Base-by-base conservation (phyloP, 2,888 invertebrate species). In the Caenorhabditis sp. region DNA sequence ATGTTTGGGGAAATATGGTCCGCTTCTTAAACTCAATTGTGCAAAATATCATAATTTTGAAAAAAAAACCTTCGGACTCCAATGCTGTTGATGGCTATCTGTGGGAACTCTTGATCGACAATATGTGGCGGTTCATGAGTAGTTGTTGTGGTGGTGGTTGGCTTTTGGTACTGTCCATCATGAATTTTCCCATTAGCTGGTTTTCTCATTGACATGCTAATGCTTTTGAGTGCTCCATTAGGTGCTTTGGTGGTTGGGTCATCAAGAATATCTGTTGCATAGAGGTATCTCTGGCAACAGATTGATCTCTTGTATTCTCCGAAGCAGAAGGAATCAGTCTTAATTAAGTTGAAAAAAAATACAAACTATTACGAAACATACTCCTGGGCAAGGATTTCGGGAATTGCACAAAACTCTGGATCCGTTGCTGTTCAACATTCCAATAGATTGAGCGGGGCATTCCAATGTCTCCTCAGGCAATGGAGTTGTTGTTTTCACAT, bases 201-300 rank as follows among this genome's bases (percentile, higher is more conserved):
- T 18, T 74, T 64, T 70, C 65, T 79, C 77, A 78, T 64, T 3
- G 79, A 40, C 70, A 81, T 71, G 32, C 65, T 74, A 22, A 82
- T 82, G 60, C 82, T 79, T 44, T 82, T 72, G 15, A 64, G 32
- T 15, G 53, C 69, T 56, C 40, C 47, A 35, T 51, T 64, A 47
- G 80, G 68, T n/a, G 74, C 61, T 22, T 58, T 28, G 6, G 67
- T 68, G 2, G 82, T 61, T 15, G 77, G 37, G 1, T 64, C 80
- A 20, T 84, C 83, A 11, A 84, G 69, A 60, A 79, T 81, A 65
- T 82, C 81, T 32, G 44, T 44, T 8, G 86, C 86, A 32, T 67
- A 83, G 4, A 83, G 69, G 51, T 84, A 80, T 28, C 79, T 80
- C 51, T 88, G 85, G 50, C 88, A 88, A 65, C 88, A 88, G 24